Evolutionary conservation across 2,888 invertebrate species (phyloP), one percentile per base, ranked within the genome.

Genomic region (Ormyrus nitidulus): DNA sequence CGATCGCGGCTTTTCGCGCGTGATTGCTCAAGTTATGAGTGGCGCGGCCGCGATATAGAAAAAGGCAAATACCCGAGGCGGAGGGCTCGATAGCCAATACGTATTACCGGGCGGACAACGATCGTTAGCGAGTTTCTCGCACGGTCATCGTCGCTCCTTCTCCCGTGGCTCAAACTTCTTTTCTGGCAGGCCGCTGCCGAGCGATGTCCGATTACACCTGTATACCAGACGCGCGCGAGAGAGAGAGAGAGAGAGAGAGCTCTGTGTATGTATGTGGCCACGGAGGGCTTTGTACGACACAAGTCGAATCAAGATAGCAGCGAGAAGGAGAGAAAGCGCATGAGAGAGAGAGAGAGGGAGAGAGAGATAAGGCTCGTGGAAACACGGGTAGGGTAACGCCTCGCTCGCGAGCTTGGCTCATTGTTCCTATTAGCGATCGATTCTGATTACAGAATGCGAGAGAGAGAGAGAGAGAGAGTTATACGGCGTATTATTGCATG

Each of bases 61-160:
- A 70, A 69, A 73, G 79, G 79, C 73, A 77, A 70, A 77, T 76
- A 54, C 62, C 72, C 61, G 56, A 65, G 74, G 54, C 70, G 61
- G 59, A 9, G 65, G 69, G 66, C 13, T 74, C 74, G 77, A 81
- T 74, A 64, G 70, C 77, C 74, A 65, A 51, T 62, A 61, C 11
- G 44, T 71, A 79, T 79, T 79, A 79, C 54, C 61, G n/a, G 8
- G 51, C 65, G 74, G 75, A 65, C 68, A 72, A 79, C 77, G 81
- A 82, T 83, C 82, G 82, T 82, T 83, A 83, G 82, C 75, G 75
- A 65, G 66, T 74, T 81, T 83, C 70, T 83, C 66, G 82, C 81
- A 49, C 77, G 79, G 81, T 83, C 82, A 83, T 83, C 83, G 58
- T 71, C 64, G 77, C 68, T 69, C 44, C 53, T 11, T 0, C 7